Percentiles rank a stretch among this genome's conserved stretches.
These are phyloP conservation scores for Tylochromis polylepis DNA, from an alignment of 2,113 vertebrate genomes.

Conservation along the genomic window DNA sequence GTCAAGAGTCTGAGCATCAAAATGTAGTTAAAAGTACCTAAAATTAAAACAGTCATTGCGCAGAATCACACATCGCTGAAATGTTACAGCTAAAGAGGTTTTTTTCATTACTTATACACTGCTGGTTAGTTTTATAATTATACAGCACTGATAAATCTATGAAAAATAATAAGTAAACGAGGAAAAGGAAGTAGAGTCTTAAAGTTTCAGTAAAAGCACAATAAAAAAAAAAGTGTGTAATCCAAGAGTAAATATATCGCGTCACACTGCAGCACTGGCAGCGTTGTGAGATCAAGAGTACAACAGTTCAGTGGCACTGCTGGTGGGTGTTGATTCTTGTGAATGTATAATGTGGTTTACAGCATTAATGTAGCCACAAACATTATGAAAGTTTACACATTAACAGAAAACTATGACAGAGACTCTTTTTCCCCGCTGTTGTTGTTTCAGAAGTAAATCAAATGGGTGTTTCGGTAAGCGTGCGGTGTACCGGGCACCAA, in stretches of 20 bases:
- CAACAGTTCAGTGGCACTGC: background rate
- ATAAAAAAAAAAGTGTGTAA: background rate
- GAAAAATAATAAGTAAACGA: background rate
- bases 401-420: background rate
- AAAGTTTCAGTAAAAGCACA: background rate
- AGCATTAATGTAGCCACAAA: background rate
- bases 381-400: background rate
- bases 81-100: background rate
- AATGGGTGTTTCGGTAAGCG: background rate
- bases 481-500: background rate
- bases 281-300: background rate
- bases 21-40: background rate
- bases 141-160: background rate
- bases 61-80: background rate
- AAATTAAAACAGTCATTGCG: fast-evolving
- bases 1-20: background rate
- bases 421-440: fast-evolving
- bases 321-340: background rate
- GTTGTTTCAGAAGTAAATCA: background rate
- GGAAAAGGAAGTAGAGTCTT: background rate
- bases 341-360: background rate
- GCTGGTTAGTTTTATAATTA: background rate
- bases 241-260: background rate
- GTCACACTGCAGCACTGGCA: background rate
- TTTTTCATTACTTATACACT: background rate